Base-by-base conservation (phyloP, 2,113 vertebrate genomes). In the Neofelis nebulosa region DNA sequence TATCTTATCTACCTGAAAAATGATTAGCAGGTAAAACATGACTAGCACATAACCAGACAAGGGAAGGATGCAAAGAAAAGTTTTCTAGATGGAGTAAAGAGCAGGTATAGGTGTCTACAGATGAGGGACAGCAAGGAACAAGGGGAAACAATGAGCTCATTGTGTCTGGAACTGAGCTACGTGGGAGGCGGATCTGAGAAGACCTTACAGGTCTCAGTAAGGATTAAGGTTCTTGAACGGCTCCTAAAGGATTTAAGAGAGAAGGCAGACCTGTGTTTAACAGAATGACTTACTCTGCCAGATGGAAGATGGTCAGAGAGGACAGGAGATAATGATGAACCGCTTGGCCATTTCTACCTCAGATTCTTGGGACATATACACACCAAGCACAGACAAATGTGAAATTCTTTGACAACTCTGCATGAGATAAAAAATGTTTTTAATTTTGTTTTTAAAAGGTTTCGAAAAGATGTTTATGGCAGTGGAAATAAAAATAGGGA, bases 41-140 rank as follows among this genome's bases (percentile, higher is more conserved):
- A 69, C 11, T 55, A 81, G 27, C 27, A 83, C 2, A 5, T 7
- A 29, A 41, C 4, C 33, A 48, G 6, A 52, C 5, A 10, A 45
- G 14, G 45, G 38, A 50, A 36, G 11, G 11, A 21, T 29, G 27
- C 33, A 41, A 6, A 36, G 63, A 52, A 7, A 33, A 50, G 23
- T 5, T 29, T 38, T 55, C 8, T 21, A 13, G 31, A 16, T 31
- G 48, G 48, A 79, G 25, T 7, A 9, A n/a, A 5, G 19, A 69
- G n/a, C 29, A 13, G 1, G 14, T 11, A 0, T 7, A 16, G 16
- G 13, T 0, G 0, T 27, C 25, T 16, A 14, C 50, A 63, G 45
- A 36, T 2, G 15, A 55, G 11, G 4, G 25, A 71, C 29, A n/a
- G 31, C 0, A 3, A 29, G 45, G 27, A 73, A 25, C 25, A 50